phyloP scores from a whole-genome alignment of 1,140 invertebrate species.

The Homarus americanus region DNA sequence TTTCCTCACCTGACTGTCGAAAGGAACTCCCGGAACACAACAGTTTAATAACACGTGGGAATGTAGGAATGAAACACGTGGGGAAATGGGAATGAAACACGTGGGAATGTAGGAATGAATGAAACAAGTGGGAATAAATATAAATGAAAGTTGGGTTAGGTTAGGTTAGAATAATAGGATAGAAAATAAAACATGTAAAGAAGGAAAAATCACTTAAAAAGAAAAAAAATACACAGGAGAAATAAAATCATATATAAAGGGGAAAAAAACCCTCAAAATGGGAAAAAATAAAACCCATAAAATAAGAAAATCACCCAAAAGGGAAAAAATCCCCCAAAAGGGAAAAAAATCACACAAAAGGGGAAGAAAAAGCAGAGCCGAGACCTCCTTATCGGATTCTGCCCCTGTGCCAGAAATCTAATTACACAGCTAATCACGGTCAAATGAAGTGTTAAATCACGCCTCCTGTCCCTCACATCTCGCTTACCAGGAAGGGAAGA shows the following conservation, averaged over 20 bases:
- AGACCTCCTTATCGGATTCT: neutral
- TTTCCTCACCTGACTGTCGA: too few species aligned
- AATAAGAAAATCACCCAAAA: neutral
- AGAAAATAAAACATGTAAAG: too few species aligned
- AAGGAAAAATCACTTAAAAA: too few species aligned
- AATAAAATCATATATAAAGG: neutral
- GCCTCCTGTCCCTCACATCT: slow-evolving; percentile 12
- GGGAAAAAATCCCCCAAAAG: neutral
- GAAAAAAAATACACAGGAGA: neutral
- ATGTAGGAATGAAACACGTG: too few species aligned
- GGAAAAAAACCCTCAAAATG: neutral
- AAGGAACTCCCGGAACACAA: too few species aligned
- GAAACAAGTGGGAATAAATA: too few species aligned
- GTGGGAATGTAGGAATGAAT: too few species aligned
- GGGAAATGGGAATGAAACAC: too few species aligned
- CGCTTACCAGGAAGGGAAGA: slow-evolving; percentile 16
- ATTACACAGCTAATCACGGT: slow-evolving; percentile 59
- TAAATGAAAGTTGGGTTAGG: too few species aligned
- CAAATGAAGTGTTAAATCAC: slow-evolving; percentile 68
- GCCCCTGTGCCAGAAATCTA: slow-evolving; percentile 52
- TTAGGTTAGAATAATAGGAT: too few species aligned
- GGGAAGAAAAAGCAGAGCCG: neutral
- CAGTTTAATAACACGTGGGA: too few species aligned
- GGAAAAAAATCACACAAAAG: neutral
- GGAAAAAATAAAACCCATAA: neutral